phyloP scores from a whole-genome alignment of 2,888 invertebrate species.

The Acleris cristana region DNA sequence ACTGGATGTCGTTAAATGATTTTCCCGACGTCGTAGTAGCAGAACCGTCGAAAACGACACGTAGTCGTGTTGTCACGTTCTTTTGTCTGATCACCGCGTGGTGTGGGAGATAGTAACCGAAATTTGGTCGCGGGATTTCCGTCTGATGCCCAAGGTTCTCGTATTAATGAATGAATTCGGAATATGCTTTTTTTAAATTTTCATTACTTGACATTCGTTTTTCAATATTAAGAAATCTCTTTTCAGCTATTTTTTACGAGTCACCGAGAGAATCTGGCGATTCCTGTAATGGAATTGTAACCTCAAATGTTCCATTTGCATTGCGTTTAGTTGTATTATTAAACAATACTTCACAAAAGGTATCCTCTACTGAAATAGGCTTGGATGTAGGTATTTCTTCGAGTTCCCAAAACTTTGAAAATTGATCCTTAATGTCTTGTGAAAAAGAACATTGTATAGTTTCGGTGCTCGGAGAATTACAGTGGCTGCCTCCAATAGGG shows the following conservation, averaged over 20 bases:
- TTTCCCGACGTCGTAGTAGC: constrained; percentile 5
- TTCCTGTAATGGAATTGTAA: constrained; percentile 38
- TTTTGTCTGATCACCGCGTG: constrained; percentile 39
- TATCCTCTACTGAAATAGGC: constrained; percentile 6
- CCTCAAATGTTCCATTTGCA: constrained; percentile 39
- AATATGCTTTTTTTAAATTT: constrained; percentile 25
- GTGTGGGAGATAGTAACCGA: constrained; percentile 41
- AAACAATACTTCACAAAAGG: constrained; percentile 24
- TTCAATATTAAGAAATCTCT: constrained; percentile 21
- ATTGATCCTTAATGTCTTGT: constrained; percentile 13
- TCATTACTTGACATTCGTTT: constrained; percentile 28
- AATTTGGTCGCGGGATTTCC: constrained; percentile 15
- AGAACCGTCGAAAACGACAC: constrained; percentile 21
- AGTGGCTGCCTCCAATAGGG: constrained; percentile 20
- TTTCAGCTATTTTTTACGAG: constrained; percentile 20
- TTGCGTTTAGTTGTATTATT: constrained; percentile 30
- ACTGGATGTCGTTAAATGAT: constrained; percentile 22
- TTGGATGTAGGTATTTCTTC: constrained; percentile 19
- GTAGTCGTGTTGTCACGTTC: constrained; percentile 40
- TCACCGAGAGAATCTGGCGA: constrained; percentile 32
- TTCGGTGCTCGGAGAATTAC: neutral
- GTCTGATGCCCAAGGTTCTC: constrained; percentile 37
- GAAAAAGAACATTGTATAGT: constrained; percentile 17
- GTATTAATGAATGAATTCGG: constrained; percentile 38
- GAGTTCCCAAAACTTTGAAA: constrained; percentile 22